phyloP scores from a whole-genome alignment of 2,888 invertebrate genomes.

The Lamellibrachia satsuma region DNA sequence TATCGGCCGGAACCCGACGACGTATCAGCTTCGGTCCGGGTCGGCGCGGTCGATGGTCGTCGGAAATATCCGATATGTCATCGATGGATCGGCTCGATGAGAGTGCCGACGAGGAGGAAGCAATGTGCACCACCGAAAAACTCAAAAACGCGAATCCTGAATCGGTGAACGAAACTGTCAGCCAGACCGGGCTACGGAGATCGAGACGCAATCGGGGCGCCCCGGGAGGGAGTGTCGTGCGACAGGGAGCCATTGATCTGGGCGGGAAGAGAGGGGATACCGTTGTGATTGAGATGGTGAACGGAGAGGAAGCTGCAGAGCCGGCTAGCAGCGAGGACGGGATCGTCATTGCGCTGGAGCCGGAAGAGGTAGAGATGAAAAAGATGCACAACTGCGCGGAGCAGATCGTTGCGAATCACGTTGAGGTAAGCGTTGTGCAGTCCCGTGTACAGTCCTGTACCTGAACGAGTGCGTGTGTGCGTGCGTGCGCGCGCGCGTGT shows the following conservation, averaged over 20 bases:
- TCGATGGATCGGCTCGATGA: background rate
- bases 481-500: background rate
- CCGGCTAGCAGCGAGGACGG: background rate
- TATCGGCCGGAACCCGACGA: background rate
- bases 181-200: background rate
- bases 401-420: background rate
- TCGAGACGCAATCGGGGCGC: background rate
- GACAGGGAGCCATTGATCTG: background rate
- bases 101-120: background rate
- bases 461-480: background rate
- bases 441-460: too few relatives aligned
- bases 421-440: background rate
- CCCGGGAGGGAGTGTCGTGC: slow-evolving; percentile 2
- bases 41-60: background rate
- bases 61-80: background rate
- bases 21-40: background rate
- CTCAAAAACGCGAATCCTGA: background rate
- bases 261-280: background rate
- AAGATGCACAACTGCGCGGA: background rate
- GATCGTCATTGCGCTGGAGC: background rate
- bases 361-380: background rate
- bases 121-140: background rate
- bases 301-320: background rate
- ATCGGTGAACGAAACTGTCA: background rate
- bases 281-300: background rate